These are phyloP conservation scores for Microctenopoma lineatum DNA, from an alignment of 2,797 vertebrate genomes.

Conservation along the genomic window DNA sequence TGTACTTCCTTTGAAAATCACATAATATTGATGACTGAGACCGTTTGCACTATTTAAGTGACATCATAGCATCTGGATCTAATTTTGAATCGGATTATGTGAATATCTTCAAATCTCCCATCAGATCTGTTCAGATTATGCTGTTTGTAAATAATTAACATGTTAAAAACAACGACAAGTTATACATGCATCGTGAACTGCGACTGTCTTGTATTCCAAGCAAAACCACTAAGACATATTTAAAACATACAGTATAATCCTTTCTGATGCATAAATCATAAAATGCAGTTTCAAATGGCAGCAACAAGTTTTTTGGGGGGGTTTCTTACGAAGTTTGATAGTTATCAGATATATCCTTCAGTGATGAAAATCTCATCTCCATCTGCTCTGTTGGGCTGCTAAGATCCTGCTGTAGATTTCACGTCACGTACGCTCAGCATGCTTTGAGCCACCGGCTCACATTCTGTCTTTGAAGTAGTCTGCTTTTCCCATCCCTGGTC, in stretches of 20 bases:
- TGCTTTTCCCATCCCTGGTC: conserved; percentile 60
- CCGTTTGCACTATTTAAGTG: no score
- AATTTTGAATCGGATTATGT: neutral
- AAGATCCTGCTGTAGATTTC: conserved; percentile 73
- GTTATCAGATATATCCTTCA: conserved; percentile 60
- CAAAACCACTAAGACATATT: conserved; percentile 16
- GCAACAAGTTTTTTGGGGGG: conserved; percentile 15
- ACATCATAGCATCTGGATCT: neutral
- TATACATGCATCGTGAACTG: neutral
- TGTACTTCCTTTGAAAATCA: neutral
- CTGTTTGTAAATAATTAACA: neutral
- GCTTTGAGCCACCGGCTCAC: conserved; percentile 73
- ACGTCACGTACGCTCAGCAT: conserved; percentile 66
- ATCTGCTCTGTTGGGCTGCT: conserved; percentile 60
- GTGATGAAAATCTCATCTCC: conserved; percentile 64
- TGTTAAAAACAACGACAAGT: neutral
- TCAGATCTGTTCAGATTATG: neutral
- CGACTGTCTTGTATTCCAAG: neutral
- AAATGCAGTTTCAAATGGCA: conserved; percentile 20
- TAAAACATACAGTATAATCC: neutral
- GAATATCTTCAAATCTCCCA: neutral
- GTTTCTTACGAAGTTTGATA: conserved; percentile 48
- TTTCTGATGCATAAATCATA: conserved; percentile 19
- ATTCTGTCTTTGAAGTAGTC: conserved; percentile 71
- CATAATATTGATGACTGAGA: no score